Percentiles rank a stretch among this genome's conserved stretches.
Evolutionary conservation across 92 coral and sea anemone genomes (phyloP).

Genomic region (Siderastrea radians): DNA sequence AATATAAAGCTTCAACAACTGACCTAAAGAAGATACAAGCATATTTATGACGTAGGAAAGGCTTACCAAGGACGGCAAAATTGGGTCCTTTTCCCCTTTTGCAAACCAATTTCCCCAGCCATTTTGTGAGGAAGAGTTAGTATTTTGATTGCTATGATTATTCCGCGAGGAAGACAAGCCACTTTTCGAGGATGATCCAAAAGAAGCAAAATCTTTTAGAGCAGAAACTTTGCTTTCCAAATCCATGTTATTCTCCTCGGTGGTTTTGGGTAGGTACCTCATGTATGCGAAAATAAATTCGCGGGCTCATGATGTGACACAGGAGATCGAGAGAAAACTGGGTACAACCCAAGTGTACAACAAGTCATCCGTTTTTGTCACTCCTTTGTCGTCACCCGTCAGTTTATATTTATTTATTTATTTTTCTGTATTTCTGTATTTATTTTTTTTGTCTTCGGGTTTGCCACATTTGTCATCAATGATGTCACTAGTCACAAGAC

Average conservation of each 20-base stretch:
- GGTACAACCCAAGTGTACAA: too few relatives aligned
- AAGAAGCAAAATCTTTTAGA: conserved; percentile 82
- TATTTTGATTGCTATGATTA: conserved; percentile 3
- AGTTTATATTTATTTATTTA: too few relatives aligned
- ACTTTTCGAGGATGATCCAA: conserved; percentile 78
- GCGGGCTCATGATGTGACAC: conserved; percentile 7
- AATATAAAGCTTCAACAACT: background rate
- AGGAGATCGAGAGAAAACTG: background rate
- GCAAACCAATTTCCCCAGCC: conserved; percentile 89
- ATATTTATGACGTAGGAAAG: too few relatives aligned
- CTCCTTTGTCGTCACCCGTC: too few relatives aligned
- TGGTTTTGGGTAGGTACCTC: too few relatives aligned
- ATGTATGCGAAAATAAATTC: background rate
- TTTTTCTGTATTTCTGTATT: too few relatives aligned
- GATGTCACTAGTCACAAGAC: too few relatives aligned
- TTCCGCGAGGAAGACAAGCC: conserved; percentile 37
- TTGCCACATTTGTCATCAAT: too few relatives aligned
- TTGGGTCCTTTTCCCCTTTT: conserved; percentile 82
- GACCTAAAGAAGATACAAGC: background rate
- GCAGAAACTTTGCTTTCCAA: conserved; percentile 91
- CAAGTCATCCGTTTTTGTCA: too few relatives aligned
- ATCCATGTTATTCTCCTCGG: conserved; percentile 44
- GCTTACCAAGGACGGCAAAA: conserved; percentile 84
- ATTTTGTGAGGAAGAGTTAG: conserved; percentile 66
- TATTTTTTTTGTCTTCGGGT: too few relatives aligned